Base-by-base conservation (phyloP, 2,888 invertebrate genomes). In the Notodonta ziczac region DNA sequence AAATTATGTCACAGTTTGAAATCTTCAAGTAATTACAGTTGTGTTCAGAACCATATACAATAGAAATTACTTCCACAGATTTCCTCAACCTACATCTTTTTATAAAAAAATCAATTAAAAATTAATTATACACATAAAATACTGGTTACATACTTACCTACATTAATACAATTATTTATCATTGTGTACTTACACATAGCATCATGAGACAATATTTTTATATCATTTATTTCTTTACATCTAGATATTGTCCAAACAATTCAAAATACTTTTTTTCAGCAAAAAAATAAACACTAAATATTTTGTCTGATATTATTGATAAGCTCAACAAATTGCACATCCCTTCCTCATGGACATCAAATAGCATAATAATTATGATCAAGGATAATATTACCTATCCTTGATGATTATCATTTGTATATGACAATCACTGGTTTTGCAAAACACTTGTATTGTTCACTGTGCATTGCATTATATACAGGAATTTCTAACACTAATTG, bases 401-500 rank as follows among this genome's bases (percentile, higher is more conserved):
- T 61, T 56, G 55, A 66, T 67, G 42, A 12, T 40, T 40, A 40
- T 40, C 10, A 14, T 14, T 40, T 40, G 14, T 4, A 40, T 4
- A 56, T 56, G 13, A 56, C n/a, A n/a, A 35, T 50, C 10, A 48
- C 24, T 57, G n/a, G 24, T 50, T 46, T 51, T 64, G 67, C 58
- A 73, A 66, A 77, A 72, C 65, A 65, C 58, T 67, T 61, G 65
- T 65, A 61, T 62, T 67, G 58, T 58, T 72, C 66, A 68, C 69
- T 76, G 72, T 76, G 79, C 81, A 80, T 76, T 75, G 81, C 77
- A 77, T 77, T 85, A 80, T 82, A 77, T 82, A 83, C 84, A 84
- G 78, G 80, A 77, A 74, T 81, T 77, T 74, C 70, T 78, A 81
- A 76, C 74, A 80, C 74, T 74, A 73, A 77, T 72, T 70, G 66